Evolutionary conservation across 2,888 invertebrate genomes (phyloP), one percentile per base, ranked within the genome.

Genomic region (Eilema depressum): DNA sequence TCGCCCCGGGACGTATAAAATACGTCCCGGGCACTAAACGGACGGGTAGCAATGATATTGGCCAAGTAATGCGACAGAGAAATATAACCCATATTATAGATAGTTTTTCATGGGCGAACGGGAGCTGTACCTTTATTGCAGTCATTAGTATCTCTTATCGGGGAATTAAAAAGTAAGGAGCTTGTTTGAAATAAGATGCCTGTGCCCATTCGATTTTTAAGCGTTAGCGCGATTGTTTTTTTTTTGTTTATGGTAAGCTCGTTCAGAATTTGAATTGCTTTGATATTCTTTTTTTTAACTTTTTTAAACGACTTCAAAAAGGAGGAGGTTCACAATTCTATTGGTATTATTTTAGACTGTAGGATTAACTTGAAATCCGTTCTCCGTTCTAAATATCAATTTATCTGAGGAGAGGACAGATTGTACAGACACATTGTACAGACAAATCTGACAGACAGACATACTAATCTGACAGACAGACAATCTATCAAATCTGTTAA

Each of bases 101-200:
- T 69, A 41, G 68, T 78, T 74, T 64, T 67, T 83, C 76, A 75
- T 37, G 12, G 12, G 33, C 67, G 59, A 72, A 78, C 80, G 63
- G 83, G 25, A 82, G 83, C 82, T 77, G 81, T 83, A 69, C 59
- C 59, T 71, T 76, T 81, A 82, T 81, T 78, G 66, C 66, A 30
- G 11, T 47, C 75, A 80, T 83, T 77, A 74, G 69, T 78, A 67
- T 41, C 53, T 61, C 67, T 75, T 80, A 74, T 78, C 71, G 30
- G n/a, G 23, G 53, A 69, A 68, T 71, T 75, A 70, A 72, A 69
- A 70, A 70, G 59, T 72, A 60, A 47, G 33, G 53, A 64, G 60
- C 60, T 33, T 30, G 62, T 62, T 53, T 71, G 64, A 57, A 64
- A 65, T 68, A 30, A 69, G 64, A 25, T 53, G 59, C 59, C 30